Base-by-base conservation (phyloP, 2,888 invertebrate species). In the Microdon myrmicae region DNA sequence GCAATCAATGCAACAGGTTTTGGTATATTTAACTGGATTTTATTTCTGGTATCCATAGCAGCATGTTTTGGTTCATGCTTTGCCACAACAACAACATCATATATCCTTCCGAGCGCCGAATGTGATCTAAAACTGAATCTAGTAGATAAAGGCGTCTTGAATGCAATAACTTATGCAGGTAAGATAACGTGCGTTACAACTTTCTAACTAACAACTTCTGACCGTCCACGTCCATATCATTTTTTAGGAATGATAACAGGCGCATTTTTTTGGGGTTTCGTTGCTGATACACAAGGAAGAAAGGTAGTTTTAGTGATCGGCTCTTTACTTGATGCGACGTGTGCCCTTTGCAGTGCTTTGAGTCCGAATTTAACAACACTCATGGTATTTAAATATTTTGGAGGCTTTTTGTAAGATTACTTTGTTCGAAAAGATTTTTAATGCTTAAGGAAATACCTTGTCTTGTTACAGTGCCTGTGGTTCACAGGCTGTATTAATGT, bases 201-300 rank as follows among this genome's bases (percentile, higher is more conserved):
- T 26, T 1, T 20, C 0, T 35, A 41, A 35, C 7, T 25, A 12
- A 22, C 6, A 9, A 34, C 8, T 45, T 34, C 12, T 37, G 14
- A 9, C 7, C 14, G 14, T 23, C 16, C n/a, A 26, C 25, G 19
- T 31, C 7, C 23, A 6, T 31, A 13, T 22, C 45, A 64, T 19
- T 45, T 72, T 73, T 1, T 73, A 90, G 91, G 90, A 13, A 91
- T 91, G 89, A 86, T 89, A 68, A 82, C 84, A 1, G 89, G 90
- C 25, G 88, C 88, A 0, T 83, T 89, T 73, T 66, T 89, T 2
- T 92, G 92, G 92, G 91, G 91, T 0, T 90, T 87, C 72, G 75
- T 90, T 4, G 87, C 90, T 0, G 91, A 91, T 73, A 87, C 87
- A 0, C 82, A 88, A 54, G 91, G 90, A 6, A 82, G 89, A 55